Percentiles rank a stretch among this genome's conserved stretches.
phyloP scores from a whole-genome alignment of 2,888 invertebrate species.

The Margaritifera margaritifera region DNA sequence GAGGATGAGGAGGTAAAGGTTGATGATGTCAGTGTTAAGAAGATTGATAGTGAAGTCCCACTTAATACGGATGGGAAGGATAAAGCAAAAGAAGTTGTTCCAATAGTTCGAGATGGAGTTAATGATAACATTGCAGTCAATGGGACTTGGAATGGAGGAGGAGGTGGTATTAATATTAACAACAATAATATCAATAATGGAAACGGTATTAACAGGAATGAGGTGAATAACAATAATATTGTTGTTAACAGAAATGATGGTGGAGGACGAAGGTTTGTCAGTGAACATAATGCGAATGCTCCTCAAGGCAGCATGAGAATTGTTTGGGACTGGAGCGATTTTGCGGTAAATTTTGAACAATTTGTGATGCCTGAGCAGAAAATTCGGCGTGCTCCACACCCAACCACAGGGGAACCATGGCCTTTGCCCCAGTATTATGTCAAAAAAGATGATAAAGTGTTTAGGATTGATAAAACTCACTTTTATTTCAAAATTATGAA shows the following conservation, averaged over 20 bases:
- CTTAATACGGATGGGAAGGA: too few relatives aligned
- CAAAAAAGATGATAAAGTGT: slow-evolving; percentile 63
- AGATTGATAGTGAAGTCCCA: too few relatives aligned
- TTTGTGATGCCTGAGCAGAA: slow-evolving; percentile 65
- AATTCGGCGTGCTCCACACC: slow-evolving; percentile 63
- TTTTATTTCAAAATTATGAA: slow-evolving; percentile 69
- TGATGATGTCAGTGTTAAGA: slow-evolving; percentile 1
- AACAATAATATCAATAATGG: slow-evolving; percentile 1
- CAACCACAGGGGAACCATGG: slow-evolving; percentile 79
- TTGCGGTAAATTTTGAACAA: slow-evolving; percentile 61
- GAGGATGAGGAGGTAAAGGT: slow-evolving; percentile 5
- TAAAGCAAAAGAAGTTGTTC: too few relatives aligned
- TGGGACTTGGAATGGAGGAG: slow-evolving; percentile 4
- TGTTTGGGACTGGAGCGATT: slow-evolving; percentile 66
- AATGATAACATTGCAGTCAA: slow-evolving; percentile 5
- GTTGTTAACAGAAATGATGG: not conserved
- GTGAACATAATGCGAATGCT: not conserved
- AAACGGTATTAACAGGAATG: slow-evolving; percentile 1
- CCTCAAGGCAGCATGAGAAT: slow-evolving; percentile 41
- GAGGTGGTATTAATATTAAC: not conserved
- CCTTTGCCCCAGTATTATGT: slow-evolving; percentile 78
- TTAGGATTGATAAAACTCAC: slow-evolving; percentile 41
- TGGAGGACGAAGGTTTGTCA: not conserved
- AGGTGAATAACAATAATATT: not conserved
- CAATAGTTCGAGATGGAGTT: not conserved